Conservation (phyloP, 2,113 vertebrate species). For the Crocuta crocuta region DNA sequence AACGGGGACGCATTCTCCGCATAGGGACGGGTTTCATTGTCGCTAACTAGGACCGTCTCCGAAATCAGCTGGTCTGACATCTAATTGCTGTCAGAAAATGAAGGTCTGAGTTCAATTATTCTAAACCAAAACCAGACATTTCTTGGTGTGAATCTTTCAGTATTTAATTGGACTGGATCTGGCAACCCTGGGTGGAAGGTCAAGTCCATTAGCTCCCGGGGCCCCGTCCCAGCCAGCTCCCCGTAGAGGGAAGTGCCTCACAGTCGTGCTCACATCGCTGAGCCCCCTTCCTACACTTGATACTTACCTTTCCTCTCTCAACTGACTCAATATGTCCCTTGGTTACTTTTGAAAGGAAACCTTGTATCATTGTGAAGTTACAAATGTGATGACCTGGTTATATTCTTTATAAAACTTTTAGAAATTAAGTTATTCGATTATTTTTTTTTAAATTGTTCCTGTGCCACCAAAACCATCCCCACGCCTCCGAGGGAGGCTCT, state of each 20-base stretch:
- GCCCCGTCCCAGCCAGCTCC: neutral
- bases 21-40: neutral
- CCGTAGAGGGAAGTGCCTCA: accelerated
- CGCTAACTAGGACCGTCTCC: neutral
- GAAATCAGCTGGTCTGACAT: neutral
- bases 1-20: accelerated
- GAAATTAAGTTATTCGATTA: neutral
- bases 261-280: accelerated
- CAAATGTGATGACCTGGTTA: neutral
- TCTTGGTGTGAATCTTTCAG: neutral
- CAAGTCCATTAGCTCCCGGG: neutral
- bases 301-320: neutral
- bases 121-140: neutral
- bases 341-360: neutral
- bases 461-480: neutral
- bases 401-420: neutral
- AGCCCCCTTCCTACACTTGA: neutral
- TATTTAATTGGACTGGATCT: neutral
- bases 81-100: slow-evolving; percentile 12
- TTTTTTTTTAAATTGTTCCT: neutral
- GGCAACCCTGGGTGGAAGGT: neutral
- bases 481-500: neutral
- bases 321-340: neutral
- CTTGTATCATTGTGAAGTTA: neutral
- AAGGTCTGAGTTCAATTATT: neutral